These are phyloP conservation scores for Heliconius sara DNA, from an alignment of 2,888 invertebrate genomes.

Conservation along the genomic window DNA sequence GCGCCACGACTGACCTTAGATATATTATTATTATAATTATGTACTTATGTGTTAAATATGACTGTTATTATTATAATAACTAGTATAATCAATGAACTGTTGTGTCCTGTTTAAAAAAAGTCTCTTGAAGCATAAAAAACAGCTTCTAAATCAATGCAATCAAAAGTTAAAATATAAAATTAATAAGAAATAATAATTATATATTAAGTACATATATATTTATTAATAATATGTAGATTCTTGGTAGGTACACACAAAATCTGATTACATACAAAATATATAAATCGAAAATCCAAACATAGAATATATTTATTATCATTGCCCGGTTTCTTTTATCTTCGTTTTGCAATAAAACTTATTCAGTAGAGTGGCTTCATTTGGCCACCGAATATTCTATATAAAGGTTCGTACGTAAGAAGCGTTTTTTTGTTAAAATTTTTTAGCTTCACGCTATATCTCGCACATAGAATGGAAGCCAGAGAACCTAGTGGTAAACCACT, in stretches of 20 bases:
- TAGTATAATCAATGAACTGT: too few species aligned
- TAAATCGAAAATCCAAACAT: slow-evolving; percentile 15
- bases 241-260: neutral
- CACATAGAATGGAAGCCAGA: neutral
- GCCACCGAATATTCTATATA: slow-evolving; percentile 58
- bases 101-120: too few species aligned
- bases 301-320: slow-evolving; percentile 35
- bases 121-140: too few species aligned
- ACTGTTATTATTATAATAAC: too few species aligned
- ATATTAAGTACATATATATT: too few species aligned
- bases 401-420: slow-evolving; percentile 39
- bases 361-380: slow-evolving; percentile 67
- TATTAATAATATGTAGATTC: too few species aligned
- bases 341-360: slow-evolving; percentile 57
- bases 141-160: too few species aligned
- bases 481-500: neutral
- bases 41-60: too few species aligned
- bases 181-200: too few species aligned
- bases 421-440: slow-evolving; percentile 8
- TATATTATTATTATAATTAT: too few species aligned
- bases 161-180: too few species aligned
- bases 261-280: neutral
- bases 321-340: slow-evolving; percentile 43
- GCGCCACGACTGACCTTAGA: too few species aligned
- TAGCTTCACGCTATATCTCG: neutral